Percentiles rank a stretch among this genome's conserved stretches.
Evolutionary conservation across 2,888 invertebrate species (phyloP).

Genomic region (Spodoptera littoralis): DNA sequence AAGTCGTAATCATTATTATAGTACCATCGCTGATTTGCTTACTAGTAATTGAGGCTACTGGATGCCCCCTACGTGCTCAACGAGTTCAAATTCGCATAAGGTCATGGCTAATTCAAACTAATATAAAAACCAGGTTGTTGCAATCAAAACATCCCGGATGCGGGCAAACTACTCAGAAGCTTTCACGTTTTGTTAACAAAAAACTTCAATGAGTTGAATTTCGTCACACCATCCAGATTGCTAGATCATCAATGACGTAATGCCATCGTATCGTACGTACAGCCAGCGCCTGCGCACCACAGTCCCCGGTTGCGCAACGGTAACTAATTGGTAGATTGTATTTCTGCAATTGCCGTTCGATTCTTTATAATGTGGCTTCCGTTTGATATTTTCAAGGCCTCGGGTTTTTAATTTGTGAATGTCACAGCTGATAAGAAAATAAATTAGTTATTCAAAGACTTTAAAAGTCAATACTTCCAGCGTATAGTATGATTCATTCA

Average conservation of each 20-base stretch:
- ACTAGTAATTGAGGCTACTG: not conserved
- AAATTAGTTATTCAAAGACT: slow-evolving; percentile 14
- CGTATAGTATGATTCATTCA: slow-evolving; percentile 10
- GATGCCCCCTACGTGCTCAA: slow-evolving; percentile 1
- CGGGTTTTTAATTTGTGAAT: slow-evolving; percentile 28
- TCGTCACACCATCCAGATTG: slow-evolving; percentile 41
- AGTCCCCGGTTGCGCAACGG: slow-evolving; percentile 47
- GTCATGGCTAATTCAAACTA: slow-evolving; percentile 7
- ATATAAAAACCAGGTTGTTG: slow-evolving; percentile 10
- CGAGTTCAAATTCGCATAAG: slow-evolving; percentile 15
- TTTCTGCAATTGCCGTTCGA: slow-evolving; percentile 50
- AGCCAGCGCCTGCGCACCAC: slow-evolving; percentile 31
- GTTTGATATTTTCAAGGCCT: slow-evolving; percentile 47
- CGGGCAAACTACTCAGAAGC: not conserved
- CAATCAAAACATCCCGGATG: slow-evolving; percentile 31
- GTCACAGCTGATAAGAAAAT: slow-evolving; percentile 34
- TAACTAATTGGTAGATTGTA: slow-evolving; percentile 54
- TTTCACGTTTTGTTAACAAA: slow-evolving; percentile 20
- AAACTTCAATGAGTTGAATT: slow-evolving; percentile 33
- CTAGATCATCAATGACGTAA: slow-evolving; percentile 46
- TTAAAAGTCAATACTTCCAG: slow-evolving; percentile 17
- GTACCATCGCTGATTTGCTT: too few relatives aligned
- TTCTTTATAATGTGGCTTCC: slow-evolving; percentile 44
- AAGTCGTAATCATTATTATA: not conserved
- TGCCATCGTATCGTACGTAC: slow-evolving; percentile 21